These are phyloP conservation scores for Craterocephalus amniculus DNA, from an alignment of 2,797 vertebrate species.

Conservation along the genomic window DNA sequence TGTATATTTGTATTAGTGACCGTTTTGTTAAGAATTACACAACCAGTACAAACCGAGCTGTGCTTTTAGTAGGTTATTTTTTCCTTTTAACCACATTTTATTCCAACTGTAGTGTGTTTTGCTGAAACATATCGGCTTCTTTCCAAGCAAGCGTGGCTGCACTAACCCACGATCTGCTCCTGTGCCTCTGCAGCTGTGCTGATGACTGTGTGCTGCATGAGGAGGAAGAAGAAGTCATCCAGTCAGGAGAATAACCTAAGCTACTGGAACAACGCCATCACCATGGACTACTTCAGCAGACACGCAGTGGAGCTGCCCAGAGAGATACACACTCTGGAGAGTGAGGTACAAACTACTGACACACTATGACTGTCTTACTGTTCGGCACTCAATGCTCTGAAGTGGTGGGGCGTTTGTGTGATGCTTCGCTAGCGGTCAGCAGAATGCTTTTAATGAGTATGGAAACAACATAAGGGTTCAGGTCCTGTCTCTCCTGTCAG, in stretches of 20 bases:
- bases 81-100: not conserved
- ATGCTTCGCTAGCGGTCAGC: conserved; percentile 53
- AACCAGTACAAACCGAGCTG: not conserved
- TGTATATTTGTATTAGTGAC: not conserved
- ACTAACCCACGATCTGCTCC: not conserved
- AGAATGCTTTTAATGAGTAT: conserved; percentile 50
- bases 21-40: conserved; percentile 6
- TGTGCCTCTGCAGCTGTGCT: conserved; percentile 86
- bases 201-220: conserved; percentile 97
- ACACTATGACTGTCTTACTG: conserved; percentile 22
- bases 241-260: conserved; percentile 98
- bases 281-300: conserved; percentile 99
- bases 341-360: conserved; percentile 86
- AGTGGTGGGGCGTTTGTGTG: conserved; percentile 29
- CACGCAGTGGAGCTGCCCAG: conserved; percentile 96
- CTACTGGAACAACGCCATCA: conserved; percentile 99
- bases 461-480: conserved; percentile 47
- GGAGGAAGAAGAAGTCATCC: conserved; percentile 94
- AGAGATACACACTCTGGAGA: conserved; percentile 96
- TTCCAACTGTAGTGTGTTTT: conserved; percentile 17
- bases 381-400: conserved; percentile 14
- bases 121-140: conserved; percentile 34
- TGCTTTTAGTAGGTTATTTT: conserved; percentile 2
- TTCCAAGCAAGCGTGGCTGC: conserved; percentile 24
- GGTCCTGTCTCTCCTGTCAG: conserved; percentile 45